These are phyloP conservation scores for Phengaris arion DNA, from an alignment of 2,888 invertebrate species.

Conservation along the genomic window DNA sequence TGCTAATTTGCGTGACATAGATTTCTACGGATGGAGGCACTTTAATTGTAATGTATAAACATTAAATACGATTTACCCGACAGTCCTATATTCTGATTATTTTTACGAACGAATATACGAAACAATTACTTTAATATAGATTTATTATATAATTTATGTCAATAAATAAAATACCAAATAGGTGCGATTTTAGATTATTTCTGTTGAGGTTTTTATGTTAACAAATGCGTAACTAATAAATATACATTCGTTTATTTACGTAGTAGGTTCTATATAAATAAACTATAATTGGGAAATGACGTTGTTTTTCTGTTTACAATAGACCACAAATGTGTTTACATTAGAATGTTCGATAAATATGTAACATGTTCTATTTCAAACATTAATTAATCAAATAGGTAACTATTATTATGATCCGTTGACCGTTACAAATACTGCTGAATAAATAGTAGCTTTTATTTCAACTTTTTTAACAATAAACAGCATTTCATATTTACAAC, in stretches of 20 bases:
- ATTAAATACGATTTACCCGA: conserved; percentile 15
- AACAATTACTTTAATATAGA: background rate
- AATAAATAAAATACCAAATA: background rate
- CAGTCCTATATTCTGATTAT: background rate
- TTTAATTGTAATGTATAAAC: conserved; percentile 26
- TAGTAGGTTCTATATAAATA: conserved; percentile 11
- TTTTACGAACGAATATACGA: background rate
- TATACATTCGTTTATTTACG: conserved; percentile 5
- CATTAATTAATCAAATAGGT: background rate
- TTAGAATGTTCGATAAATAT: conserved; percentile 9
- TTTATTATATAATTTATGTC: background rate
- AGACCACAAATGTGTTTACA: conserved; percentile 17
- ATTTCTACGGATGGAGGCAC: conserved; percentile 34
- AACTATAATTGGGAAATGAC: conserved; percentile 15
- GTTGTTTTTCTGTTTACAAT: conserved; percentile 14
- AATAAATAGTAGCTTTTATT: conserved; percentile 17
- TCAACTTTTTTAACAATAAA: background rate
- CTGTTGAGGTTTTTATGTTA: background rate
- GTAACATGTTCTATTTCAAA: background rate
- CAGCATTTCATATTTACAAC: background rate
- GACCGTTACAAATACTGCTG: background rate
- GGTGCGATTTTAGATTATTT: background rate
- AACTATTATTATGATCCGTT: background rate
- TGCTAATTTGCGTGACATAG: conserved; percentile 39
- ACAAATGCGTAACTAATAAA: background rate